These are phyloP conservation scores for Oxygymnocypris stewartii DNA, from an alignment of 2,113 vertebrate genomes.

Conservation along the genomic window DNA sequence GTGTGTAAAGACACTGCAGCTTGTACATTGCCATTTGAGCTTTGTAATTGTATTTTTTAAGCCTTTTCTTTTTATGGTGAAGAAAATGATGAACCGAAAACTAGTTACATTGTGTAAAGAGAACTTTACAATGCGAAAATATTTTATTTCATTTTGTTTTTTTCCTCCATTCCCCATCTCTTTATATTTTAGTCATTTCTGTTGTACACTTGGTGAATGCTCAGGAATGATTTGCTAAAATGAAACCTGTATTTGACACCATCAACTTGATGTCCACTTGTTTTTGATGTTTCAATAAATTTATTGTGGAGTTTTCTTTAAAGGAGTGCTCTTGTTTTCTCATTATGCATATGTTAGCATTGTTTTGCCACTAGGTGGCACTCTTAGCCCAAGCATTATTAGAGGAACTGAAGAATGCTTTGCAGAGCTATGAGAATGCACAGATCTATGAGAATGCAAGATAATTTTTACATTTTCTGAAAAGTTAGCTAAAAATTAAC, in stretches of 20 bases:
- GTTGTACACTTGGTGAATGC: constrained; percentile 53
- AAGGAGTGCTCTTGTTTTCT: not conserved
- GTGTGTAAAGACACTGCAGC: constrained; percentile 45
- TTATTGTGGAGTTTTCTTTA: constrained; percentile 43
- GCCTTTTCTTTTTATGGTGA: constrained; percentile 23
- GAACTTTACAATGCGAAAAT: no score
- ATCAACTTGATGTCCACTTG: not conserved
- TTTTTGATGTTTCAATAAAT: constrained; percentile 37
- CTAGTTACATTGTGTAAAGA: constrained; percentile 45
- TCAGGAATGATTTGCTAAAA: constrained; percentile 53
- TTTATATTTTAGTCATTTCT: constrained; percentile 52
- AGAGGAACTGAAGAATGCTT: not conserved
- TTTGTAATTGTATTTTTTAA: constrained; percentile 58
- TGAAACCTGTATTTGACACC: not conserved
- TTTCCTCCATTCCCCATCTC: constrained; percentile 32
- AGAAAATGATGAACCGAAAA: constrained; percentile 12
- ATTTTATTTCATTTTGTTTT: not conserved
- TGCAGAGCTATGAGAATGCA: not conserved
- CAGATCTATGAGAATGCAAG: not conserved
- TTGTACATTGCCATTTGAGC: constrained; percentile 60
- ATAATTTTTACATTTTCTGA: not conserved
- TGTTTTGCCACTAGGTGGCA: not conserved
- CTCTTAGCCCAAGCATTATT: not conserved
- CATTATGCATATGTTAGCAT: not conserved
- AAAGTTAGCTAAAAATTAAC: not conserved